Evolutionary conservation across 2,113 vertebrate genomes (phyloP).

Genomic region (Eleginops maclovinus): DNA sequence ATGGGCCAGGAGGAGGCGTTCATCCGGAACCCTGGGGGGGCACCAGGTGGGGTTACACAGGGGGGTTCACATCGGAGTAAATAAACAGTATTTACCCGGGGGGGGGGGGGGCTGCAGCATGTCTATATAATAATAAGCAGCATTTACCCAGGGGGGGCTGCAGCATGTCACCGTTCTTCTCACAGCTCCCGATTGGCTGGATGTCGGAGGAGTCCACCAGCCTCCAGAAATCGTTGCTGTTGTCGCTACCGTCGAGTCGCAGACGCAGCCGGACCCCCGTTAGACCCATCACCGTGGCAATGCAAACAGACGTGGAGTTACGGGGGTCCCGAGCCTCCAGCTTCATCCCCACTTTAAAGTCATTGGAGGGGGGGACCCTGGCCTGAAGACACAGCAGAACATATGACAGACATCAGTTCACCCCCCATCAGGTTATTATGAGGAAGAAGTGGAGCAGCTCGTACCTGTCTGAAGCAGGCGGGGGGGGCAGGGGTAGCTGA

Average conservation of each 20-base stretch:
- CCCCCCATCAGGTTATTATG: too few species aligned
- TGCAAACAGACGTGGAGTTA: slow-evolving; percentile 92
- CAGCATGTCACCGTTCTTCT: slow-evolving; percentile 95
- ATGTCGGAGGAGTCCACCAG: slow-evolving; percentile 95
- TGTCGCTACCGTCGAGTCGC: slow-evolving; percentile 94
- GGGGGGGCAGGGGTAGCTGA: slow-evolving; percentile 89
- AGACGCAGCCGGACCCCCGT: slow-evolving; percentile 91
- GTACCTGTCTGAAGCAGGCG: slow-evolving; percentile 95
- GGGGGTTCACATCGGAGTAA: too few species aligned
- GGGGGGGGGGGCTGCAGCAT: too few species aligned
- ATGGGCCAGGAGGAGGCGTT: slow-evolving; percentile 98
- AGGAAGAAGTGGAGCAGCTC: background rate
- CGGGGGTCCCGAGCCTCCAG: slow-evolving; percentile 95
- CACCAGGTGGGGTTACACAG: too few species aligned
- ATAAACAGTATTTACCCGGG: background rate
- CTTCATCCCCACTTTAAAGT: slow-evolving; percentile 98
- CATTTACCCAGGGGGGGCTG: slow-evolving; percentile 93
- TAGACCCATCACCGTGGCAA: slow-evolving; percentile 95
- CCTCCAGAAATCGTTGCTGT: slow-evolving; percentile 97
- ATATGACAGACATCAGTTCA: too few species aligned
- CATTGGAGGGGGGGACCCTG: slow-evolving; percentile 90
- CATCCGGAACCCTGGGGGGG: slow-evolving; percentile 95
- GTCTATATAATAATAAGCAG: background rate
- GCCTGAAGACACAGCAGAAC: slow-evolving; percentile 82
- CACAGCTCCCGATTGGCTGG: slow-evolving; percentile 95